A percentile compares a stretch with the other conserved stretches of the same genome.
phyloP scores from a whole-genome alignment of 2,888 invertebrate genomes.

The Magallana nippona region DNA sequence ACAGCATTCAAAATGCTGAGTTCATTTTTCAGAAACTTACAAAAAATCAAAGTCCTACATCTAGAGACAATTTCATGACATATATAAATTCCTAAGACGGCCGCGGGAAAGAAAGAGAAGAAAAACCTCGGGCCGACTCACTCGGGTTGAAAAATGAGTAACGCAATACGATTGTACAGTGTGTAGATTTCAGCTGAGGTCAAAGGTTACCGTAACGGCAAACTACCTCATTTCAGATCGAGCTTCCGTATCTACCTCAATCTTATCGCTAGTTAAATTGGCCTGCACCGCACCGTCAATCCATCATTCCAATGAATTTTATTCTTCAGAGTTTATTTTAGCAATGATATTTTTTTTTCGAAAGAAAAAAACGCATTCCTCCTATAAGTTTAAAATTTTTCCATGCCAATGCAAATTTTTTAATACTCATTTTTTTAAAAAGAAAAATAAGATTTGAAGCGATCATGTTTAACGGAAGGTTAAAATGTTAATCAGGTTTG shows the following conservation, averaged over 20 bases:
- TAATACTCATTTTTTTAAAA: too few relatives aligned
- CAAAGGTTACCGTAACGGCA: constrained; percentile 33
- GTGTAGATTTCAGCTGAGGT: not conserved
- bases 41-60: not conserved
- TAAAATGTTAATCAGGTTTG: too few relatives aligned
- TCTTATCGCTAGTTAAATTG: constrained; percentile 26
- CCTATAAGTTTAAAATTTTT: too few relatives aligned
- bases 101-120: not conserved
- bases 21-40: not conserved
- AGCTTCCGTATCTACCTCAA: constrained; percentile 31
- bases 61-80: constrained; percentile 10
- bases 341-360: not conserved
- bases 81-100: not conserved
- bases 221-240: constrained; percentile 26
- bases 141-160: constrained; percentile 27
- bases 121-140: constrained; percentile 22
- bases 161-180: constrained; percentile 29
- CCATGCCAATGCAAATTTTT: too few relatives aligned
- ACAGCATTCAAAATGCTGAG: not conserved
- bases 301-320: not conserved
- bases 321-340: not conserved
- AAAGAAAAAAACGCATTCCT: not conserved
- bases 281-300: constrained; percentile 20
- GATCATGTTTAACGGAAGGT: too few relatives aligned
- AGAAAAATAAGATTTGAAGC: too few relatives aligned